Evolutionary conservation across 1,140 invertebrate species (phyloP).

Genomic region (Tetramorium alpestre): DNA sequence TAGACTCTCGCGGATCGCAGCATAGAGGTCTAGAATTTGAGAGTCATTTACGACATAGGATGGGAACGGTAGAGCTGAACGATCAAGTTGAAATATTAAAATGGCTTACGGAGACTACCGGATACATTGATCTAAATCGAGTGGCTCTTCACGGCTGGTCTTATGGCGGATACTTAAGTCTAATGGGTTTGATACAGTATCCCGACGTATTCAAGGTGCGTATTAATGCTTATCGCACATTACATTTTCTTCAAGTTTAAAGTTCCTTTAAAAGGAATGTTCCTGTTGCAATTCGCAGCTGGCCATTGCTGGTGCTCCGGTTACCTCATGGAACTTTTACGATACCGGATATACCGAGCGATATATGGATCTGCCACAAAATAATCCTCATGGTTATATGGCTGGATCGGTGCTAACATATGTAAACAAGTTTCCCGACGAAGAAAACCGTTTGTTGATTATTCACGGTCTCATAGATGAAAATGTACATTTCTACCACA

Average conservation of each 20-base stretch:
- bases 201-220: slow-evolving; percentile 93
- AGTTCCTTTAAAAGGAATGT: neutral
- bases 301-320: slow-evolving; percentile 98
- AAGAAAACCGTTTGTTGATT: slow-evolving; percentile 97
- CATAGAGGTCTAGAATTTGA: slow-evolving; percentile 97
- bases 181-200: slow-evolving; percentile 94
- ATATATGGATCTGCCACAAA: slow-evolving; percentile 97
- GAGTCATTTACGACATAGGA: slow-evolving; percentile 93
- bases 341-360: slow-evolving; percentile 98
- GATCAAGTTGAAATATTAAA: slow-evolving; percentile 98
- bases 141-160: slow-evolving; percentile 99
- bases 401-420: slow-evolving; percentile 92
- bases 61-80: slow-evolving; percentile 97
- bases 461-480: slow-evolving; percentile 99
- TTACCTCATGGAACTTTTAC: slow-evolving; percentile 97
- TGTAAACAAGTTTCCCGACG: slow-evolving; percentile 95
- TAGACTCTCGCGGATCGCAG: slow-evolving; percentile 97
- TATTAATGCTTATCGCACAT: neutral
- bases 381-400: slow-evolving; percentile 92
- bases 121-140: slow-evolving; percentile 96
- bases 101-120: slow-evolving; percentile 93
- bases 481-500: slow-evolving; percentile 99
- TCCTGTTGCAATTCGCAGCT: slow-evolving; percentile 83
- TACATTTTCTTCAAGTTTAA: neutral
- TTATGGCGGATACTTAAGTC: slow-evolving; percentile 96